Base-by-base conservation (phyloP, 1,140 invertebrate species). In the Cecropterus lyciades region DNA sequence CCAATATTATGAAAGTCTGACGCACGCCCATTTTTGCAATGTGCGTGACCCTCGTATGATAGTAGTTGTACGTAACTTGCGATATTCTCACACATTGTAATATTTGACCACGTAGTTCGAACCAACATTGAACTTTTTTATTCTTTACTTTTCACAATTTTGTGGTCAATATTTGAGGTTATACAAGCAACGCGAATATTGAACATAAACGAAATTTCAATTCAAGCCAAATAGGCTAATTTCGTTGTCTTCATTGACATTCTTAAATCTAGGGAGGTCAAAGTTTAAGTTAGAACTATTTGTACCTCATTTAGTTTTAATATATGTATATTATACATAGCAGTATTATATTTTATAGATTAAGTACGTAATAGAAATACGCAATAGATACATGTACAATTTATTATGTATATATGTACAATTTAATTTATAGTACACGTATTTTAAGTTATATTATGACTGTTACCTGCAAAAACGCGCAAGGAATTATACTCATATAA, bases 91-190 rank as follows among this genome's bases (percentile, higher is more conserved):
- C 56, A 2, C 14, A 15, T n/a, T 43, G 42, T n/a, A 46, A 48
- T 60, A 60, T 60, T 60, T 60, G 27, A 48, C 27, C 45, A 60
- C 56, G 27, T 33, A 48, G n/a, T 60, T 46, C 30, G 15, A 16
- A 55, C 10, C 15, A 53, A 56, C 37, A 9, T 14, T 16, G 24
- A 46, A 43, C 2, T 9, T 43, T 3, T 43, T 43, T 43, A 13
- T 14, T 48, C 4, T 46, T 60, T 30, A 60, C 8, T 37, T 60
- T 60, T 49, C 57, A 14, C 15, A 48, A 60, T 60, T 11, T 40
- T 13, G 24, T 60, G 24, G 57, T 48, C 13, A 45, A 11, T 13
- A 37, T 60, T 37, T 59, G 14, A 33, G 56, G 55, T 20, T 46
- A 57, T 33, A 11, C 43, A 59, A 59, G 43, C 43, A 37, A 10